phyloP scores from a whole-genome alignment of 2,888 invertebrate genomes.

The Punctoribates punctum region DNA sequence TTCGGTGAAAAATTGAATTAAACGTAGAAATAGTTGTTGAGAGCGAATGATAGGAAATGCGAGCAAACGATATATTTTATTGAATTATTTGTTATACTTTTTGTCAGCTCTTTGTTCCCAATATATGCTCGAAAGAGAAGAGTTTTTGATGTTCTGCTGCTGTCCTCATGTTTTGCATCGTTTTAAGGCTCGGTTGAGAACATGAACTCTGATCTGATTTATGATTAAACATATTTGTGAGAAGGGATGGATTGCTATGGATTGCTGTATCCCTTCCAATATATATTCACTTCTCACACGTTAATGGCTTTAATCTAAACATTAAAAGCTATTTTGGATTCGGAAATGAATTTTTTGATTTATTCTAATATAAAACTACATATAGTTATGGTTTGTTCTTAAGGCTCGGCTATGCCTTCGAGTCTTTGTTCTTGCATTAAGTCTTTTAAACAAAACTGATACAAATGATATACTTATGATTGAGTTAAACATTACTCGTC shows the following conservation, averaged over 20 bases:
- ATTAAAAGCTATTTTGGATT: constrained; percentile 24
- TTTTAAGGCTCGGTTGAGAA: not conserved
- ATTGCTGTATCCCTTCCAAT: not conserved
- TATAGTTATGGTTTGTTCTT: not conserved
- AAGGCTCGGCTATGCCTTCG: constrained; percentile 13
- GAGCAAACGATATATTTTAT: not conserved
- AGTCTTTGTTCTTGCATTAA: constrained; percentile 9
- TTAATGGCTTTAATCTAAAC: constrained; percentile 26
- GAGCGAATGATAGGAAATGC: not conserved
- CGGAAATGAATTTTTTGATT: not conserved
- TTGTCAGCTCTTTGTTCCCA: not conserved
- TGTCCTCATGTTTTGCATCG: not conserved
- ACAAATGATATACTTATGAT: not conserved
- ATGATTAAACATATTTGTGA: constrained; percentile 26
- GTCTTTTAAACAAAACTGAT: not conserved
- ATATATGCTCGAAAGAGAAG: not conserved
- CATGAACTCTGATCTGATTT: constrained; percentile 17
- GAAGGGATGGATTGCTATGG: not conserved
- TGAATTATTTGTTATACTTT: not conserved
- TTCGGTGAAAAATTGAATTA: not conserved
- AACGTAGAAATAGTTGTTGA: not conserved
- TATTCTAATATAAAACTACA: not conserved
- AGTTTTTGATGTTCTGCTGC: not conserved
- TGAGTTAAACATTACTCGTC: not conserved
- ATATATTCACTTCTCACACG: constrained; percentile 4